Conservation (phyloP, 1,140 invertebrate species). For the Muscidifurax raptorellus region DNA sequence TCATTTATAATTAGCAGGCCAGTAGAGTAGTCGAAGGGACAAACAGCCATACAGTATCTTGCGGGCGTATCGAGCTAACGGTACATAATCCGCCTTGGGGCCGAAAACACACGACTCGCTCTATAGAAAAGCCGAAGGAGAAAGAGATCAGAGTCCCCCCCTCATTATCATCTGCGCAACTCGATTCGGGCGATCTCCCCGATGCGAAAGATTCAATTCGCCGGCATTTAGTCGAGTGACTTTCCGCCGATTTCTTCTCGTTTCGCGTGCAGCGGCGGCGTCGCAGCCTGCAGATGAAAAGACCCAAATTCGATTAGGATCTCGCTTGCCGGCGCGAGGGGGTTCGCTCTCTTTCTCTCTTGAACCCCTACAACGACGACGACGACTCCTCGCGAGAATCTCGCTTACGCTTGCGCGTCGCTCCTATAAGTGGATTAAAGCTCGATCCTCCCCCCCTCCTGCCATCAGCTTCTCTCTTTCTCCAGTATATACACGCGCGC, state of each 20-base stretch:
- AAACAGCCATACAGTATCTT: neutral
- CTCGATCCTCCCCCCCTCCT: neutral
- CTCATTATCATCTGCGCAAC: conserved; percentile 40
- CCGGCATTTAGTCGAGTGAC: conserved; percentile 40
- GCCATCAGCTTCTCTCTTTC: neutral
- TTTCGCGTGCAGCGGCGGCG: neutral
- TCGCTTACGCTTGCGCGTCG: conserved; percentile 12
- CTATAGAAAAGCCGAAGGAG: conserved; percentile 1
- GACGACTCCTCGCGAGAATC: neutral
- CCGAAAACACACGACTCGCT: conserved; percentile 3
- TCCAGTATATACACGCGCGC: neutral
- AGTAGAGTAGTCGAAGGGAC: conserved; percentile 19
- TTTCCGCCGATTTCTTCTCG: conserved; percentile 36
- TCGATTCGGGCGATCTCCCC: conserved; percentile 11
- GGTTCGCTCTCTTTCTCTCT: neutral
- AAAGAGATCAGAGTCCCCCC: neutral
- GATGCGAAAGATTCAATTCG: conserved; percentile 35
- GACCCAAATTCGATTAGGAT: conserved; percentile 46
- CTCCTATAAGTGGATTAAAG: conserved; percentile 45
- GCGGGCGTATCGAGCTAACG: neutral
- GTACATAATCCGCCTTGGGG: neutral
- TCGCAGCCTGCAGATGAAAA: conserved; percentile 28
- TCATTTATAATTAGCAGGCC: conserved; percentile 20
- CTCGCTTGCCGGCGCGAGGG: neutral
- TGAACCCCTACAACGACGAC: neutral